Conservation (phyloP, 2,888 invertebrate species). For the Caenorhabditis afra region DNA sequence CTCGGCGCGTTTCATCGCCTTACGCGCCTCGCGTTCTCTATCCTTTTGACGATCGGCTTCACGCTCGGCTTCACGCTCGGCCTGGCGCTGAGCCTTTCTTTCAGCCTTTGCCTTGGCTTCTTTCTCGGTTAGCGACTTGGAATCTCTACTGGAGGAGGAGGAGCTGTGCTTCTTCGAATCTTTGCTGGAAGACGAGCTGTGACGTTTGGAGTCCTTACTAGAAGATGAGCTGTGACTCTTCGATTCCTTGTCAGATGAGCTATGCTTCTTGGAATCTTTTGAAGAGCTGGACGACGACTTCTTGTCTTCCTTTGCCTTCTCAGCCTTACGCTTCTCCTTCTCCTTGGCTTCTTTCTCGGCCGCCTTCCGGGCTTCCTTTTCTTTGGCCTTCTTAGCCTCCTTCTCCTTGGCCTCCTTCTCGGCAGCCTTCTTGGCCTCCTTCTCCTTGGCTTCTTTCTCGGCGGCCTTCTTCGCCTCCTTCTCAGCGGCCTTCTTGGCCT, state of each 20-base stretch:
- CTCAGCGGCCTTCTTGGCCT: constrained; percentile 17
- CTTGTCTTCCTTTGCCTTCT: constrained; percentile 7
- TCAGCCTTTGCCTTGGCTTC: no score
- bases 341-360: background rate
- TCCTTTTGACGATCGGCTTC: constrained; percentile 14
- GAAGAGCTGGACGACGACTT: no score
- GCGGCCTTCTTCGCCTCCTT: background rate
- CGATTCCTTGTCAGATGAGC: no score
- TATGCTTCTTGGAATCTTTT: no score
- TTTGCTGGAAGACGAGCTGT: no score
- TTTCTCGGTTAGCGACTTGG: no score
- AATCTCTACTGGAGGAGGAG: no score
- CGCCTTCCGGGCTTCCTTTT: background rate
- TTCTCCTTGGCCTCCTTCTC: background rate
- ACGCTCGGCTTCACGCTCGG: constrained; percentile 29
- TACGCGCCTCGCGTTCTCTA: constrained; percentile 11
- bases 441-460: background rate
- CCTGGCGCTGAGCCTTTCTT: no score
- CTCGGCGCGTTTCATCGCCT: background rate
- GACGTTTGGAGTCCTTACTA: no score
- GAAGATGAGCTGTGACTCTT: no score
- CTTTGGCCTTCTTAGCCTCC: background rate
- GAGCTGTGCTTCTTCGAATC: no score
- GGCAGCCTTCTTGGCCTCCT: background rate
- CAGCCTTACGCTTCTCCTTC: background rate